Conservation (phyloP, 1,140 invertebrate genomes). For the Drosophila rhopaloa region DNA sequence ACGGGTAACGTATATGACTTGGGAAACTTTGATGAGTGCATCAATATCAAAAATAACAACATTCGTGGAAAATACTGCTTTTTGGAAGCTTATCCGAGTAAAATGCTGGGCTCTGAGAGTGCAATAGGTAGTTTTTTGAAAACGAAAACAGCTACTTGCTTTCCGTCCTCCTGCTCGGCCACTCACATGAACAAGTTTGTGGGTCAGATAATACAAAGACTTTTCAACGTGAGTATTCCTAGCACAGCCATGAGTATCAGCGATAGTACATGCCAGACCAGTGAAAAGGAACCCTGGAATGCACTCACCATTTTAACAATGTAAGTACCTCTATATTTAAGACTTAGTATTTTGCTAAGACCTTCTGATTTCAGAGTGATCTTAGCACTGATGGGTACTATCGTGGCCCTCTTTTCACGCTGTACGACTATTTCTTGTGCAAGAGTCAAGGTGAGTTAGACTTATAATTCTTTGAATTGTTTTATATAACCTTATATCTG, state of each 20-base stretch:
- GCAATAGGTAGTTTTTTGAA: neutral
- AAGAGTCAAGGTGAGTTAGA: constrained; percentile 19
- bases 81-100: neutral
- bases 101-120: neutral
- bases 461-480: rapidly evolving
- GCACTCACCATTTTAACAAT: constrained; percentile 43
- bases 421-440: constrained; percentile 47
- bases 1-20: constrained; percentile 41
- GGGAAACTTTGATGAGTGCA: constrained; percentile 64
- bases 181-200: constrained; percentile 13
- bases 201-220: neutral
- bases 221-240: neutral
- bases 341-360: neutral
- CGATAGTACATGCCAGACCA: constrained; percentile 16
- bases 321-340: constrained; percentile 5
- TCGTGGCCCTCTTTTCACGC: constrained; percentile 21
- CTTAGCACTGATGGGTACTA: constrained; percentile 18
- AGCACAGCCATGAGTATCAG: neutral
- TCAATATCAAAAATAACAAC: constrained; percentile 12
- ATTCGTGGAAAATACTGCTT: constrained; percentile 50
- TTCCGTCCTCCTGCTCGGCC: constrained; percentile 28
- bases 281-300: constrained; percentile 9
- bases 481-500: neutral
- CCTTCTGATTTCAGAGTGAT: constrained; percentile 25
- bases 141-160: constrained; percentile 5